Conservation (phyloP, 2,113 vertebrate species). For the Thalassoma bifasciatum region DNA sequence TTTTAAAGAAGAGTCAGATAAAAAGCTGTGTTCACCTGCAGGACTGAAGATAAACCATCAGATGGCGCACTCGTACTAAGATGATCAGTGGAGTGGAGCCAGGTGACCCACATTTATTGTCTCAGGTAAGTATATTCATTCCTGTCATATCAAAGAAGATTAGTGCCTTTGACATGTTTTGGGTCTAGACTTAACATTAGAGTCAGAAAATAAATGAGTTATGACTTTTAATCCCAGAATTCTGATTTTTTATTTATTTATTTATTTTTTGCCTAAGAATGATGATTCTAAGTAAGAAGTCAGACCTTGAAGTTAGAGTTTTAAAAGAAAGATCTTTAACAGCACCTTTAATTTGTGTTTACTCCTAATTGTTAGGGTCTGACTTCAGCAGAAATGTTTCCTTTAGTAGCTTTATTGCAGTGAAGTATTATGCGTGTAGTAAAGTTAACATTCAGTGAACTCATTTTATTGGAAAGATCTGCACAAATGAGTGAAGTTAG, state of each 20-base stretch:
- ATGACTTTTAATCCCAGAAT: too few species aligned
- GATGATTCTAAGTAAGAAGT: too few species aligned
- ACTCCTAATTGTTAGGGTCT: too few species aligned
- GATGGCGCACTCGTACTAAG: constrained; percentile 40
- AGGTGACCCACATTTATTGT: background rate
- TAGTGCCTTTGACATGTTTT: too few species aligned
- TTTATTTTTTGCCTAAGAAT: too few species aligned
- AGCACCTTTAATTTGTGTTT: too few species aligned
- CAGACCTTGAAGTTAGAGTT: too few species aligned
- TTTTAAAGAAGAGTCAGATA: background rate
- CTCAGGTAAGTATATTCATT: background rate
- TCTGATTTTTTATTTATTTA: too few species aligned
- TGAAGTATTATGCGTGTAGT: background rate
- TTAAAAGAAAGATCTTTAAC: too few species aligned
- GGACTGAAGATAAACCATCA: constrained; percentile 29
- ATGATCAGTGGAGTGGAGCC: background rate
- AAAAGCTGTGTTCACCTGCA: background rate
- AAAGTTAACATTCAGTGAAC: background rate
- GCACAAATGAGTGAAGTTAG: background rate
- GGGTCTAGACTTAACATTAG: too few species aligned
- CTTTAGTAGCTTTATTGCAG: background rate
- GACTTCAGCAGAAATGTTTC: background rate
- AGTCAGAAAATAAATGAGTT: too few species aligned
- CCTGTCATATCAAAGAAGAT: background rate
- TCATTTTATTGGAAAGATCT: background rate